Percentiles rank a stretch among this genome's conserved stretches.
These are phyloP conservation scores for Agelaius tricolor DNA, from an alignment of 2,113 vertebrate genomes.

Conservation along the genomic window DNA sequence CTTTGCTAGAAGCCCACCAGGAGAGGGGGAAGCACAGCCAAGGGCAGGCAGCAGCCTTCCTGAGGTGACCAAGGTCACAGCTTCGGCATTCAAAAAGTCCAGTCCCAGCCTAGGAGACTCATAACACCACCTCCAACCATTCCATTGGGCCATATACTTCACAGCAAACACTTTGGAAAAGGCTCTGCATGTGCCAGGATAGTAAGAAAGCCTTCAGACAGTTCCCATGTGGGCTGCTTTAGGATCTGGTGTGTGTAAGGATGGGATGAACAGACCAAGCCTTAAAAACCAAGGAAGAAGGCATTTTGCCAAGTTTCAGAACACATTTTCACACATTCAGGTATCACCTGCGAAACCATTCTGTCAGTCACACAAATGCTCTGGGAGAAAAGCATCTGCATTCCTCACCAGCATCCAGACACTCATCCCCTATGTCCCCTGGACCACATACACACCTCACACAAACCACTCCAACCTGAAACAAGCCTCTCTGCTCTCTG, in stretches of 20 bases:
- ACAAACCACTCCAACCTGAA: neutral
- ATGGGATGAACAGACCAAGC: neutral
- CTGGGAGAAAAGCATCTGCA: rapidly evolving
- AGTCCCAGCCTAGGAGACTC: neutral
- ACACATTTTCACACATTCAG: neutral
- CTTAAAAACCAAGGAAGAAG: neutral
- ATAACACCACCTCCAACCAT: neutral
- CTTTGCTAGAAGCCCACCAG: neutral
- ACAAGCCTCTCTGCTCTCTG: neutral
- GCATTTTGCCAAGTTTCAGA: neutral
- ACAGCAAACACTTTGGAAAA: neutral
- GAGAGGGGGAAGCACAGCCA: neutral
- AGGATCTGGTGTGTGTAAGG: neutral
- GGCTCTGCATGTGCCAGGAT: neutral
- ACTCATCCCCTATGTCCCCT: neutral
- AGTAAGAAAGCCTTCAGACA: neutral
- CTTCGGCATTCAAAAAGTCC: neutral
- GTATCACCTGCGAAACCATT: neutral
- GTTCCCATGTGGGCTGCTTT: neutral
- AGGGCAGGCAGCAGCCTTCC: neutral
- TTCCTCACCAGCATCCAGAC: rapidly evolving
- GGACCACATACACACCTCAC: neutral
- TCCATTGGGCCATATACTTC: neutral
- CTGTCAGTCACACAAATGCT: neutral
- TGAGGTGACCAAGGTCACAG: neutral